Evolutionary conservation across 2,797 vertebrate species (phyloP).

Genomic region (Artibeus lituratus): DNA sequence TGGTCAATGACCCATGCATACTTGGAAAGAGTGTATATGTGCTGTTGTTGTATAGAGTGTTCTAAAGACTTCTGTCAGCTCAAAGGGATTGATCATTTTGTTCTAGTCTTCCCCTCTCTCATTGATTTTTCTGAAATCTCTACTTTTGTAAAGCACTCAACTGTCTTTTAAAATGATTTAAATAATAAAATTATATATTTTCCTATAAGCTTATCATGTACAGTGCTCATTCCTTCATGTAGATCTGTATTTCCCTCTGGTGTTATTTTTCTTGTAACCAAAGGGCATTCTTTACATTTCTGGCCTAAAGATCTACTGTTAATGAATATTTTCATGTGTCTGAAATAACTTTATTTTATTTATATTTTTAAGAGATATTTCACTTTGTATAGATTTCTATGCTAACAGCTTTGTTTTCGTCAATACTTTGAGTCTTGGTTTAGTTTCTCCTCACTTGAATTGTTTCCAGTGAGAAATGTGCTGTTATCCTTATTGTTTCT

Average conservation of each 20-base stretch:
- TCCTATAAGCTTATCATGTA: background rate
- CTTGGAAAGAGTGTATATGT: background rate
- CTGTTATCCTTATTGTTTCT: background rate
- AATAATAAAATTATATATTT: background rate
- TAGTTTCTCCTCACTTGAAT: background rate
- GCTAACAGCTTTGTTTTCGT: background rate
- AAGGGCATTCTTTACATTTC: background rate
- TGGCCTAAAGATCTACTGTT: background rate
- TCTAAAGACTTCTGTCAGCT: background rate
- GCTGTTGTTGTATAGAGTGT: background rate
- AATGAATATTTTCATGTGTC: background rate
- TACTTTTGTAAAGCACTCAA: background rate
- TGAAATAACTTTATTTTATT: background rate
- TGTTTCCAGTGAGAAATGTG: background rate
- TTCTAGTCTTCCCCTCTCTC: background rate
- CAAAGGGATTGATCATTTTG: background rate
- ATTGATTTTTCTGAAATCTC: background rate
- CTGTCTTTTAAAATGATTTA: background rate
- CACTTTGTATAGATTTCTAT: background rate
- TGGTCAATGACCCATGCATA: background rate
- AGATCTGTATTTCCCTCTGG: background rate
- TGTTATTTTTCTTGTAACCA: background rate
- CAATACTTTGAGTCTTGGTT: background rate
- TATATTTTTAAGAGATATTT: background rate
- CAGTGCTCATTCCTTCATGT: background rate